These are phyloP conservation scores for Bettongia penicillata DNA, from an alignment of 2,113 vertebrate species.

Conservation along the genomic window DNA sequence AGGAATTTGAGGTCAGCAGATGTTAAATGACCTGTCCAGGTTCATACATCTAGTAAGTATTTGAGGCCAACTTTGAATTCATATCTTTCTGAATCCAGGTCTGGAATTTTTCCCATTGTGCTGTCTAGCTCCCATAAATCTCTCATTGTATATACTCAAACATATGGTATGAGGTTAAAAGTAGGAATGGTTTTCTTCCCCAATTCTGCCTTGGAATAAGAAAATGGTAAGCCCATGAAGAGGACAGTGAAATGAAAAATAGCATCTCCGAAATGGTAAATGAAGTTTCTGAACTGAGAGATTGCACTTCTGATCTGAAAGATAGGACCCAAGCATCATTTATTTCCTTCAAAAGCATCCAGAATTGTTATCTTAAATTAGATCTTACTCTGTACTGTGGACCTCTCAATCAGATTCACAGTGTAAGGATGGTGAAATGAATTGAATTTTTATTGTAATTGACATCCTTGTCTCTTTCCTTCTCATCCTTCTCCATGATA, in stretches of 20 bases:
- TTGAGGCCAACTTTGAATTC: background rate
- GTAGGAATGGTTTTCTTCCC: background rate
- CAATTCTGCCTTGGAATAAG: background rate
- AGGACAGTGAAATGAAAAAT: background rate
- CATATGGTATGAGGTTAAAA: background rate
- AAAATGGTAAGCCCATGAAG: background rate
- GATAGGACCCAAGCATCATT: background rate
- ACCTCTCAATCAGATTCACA: conserved; percentile 42
- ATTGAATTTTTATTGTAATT: background rate
- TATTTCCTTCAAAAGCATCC: conserved; percentile 27
- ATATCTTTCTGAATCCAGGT: background rate
- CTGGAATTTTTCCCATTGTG: background rate
- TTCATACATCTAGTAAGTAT: background rate
- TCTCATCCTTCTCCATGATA: background rate
- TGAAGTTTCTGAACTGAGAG: background rate
- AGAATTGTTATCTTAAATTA: conserved; percentile 31
- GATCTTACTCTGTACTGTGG: conserved; percentile 7
- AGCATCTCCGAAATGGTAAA: conserved; percentile 1
- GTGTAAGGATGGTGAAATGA: background rate
- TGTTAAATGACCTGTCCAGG: background rate
- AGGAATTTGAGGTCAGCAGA: background rate
- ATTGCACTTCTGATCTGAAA: conserved; percentile 26
- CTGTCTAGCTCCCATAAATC: background rate
- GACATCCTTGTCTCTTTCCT: background rate
- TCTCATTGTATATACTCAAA: background rate